Evolutionary conservation across 2,888 invertebrate genomes (phyloP).

Genomic region (Ophion ventricosus): DNA sequence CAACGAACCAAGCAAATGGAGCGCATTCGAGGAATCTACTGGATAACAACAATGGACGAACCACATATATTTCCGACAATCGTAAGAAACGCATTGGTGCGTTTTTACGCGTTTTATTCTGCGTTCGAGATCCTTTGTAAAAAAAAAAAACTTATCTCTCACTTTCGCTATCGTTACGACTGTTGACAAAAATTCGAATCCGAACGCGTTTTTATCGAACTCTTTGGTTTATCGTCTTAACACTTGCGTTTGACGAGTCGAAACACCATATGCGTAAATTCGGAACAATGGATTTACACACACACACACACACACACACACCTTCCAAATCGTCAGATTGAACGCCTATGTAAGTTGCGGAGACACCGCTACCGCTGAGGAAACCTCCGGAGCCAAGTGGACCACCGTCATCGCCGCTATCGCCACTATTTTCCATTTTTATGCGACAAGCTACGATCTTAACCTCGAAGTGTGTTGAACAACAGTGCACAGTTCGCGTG

Average conservation of each 20-base stretch:
- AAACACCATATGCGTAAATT: not conserved
- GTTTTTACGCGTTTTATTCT: slow-evolving; percentile 7
- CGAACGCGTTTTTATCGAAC: not conserved
- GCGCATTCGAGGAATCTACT: not conserved
- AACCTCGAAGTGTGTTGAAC: slow-evolving; percentile 42
- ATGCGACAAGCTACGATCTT: slow-evolving; percentile 15
- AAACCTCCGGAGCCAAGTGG: slow-evolving; percentile 78
- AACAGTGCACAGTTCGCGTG: slow-evolving; percentile 3
- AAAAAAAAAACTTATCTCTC: not conserved
- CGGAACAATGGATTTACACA: not conserved
- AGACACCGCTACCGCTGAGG: slow-evolving; percentile 76
- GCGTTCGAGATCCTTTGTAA: not conserved
- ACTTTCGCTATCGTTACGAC: not conserved
- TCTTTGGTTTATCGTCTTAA: not conserved
- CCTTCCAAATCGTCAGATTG: slow-evolving; percentile 82
- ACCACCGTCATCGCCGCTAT: slow-evolving; percentile 82
- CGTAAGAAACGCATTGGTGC: slow-evolving; percentile 19
- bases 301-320: slow-evolving; percentile 64
- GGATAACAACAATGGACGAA: slow-evolving; percentile 36
- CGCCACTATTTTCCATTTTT: slow-evolving; percentile 81
- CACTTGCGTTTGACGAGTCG: not conserved
- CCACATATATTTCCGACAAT: slow-evolving; percentile 22
- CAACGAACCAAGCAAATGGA: slow-evolving; percentile 38
- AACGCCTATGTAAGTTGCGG: slow-evolving; percentile 79
- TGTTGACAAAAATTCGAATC: not conserved